Evolutionary conservation across 2,797 vertebrate genomes (phyloP), one percentile per base, ranked within the genome.

Genomic region (Thripadectes ignobilis): DNA sequence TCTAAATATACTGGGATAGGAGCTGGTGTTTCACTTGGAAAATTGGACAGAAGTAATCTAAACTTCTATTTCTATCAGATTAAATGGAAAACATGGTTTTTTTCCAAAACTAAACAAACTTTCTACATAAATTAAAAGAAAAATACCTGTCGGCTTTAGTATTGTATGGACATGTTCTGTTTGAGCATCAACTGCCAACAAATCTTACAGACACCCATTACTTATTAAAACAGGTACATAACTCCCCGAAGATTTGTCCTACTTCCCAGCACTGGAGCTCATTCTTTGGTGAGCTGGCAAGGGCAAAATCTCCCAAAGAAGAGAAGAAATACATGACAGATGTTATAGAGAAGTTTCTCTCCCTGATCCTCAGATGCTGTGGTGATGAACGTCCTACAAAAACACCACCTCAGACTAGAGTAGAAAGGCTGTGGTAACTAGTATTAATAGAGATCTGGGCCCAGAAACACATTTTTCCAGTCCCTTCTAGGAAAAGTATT

Each of bases 61-160:
- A 91, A 59, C 41, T 95, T 72, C 46, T 79, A 22, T 91, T 96
- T 95, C 89, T 80, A 66, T 92, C 67, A 71, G 9, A 51, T 95
- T 55, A 83, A 86, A 85, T 68, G 34, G 71, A 93, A 88, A 90
- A 72, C 36, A 26, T 48, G 21, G 21, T 61, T 62, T 54, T 80
- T 67, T 13, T 9, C 46, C 45, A 66, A 32, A 41, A 62, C 46
- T 87, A 68, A 95, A 92, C 20, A 91, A 96, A 77, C 3, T 21
- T 89, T 92, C 51, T 39, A 41, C 15, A 87, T 79, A 30, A 92
- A 74, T 89, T 94, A 81, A 87, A 92, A 83, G 20, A 78, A 87
- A 78, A 96, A 48, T 46, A 85, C 21, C 45, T 36, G 72, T 29
- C 43, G 66, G 16, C 39, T 94, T 72, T 89, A 85, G 55, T 91